Evolutionary conservation across 2,113 vertebrate genomes (phyloP).

Genomic region (Caloenas nicobarica): DNA sequence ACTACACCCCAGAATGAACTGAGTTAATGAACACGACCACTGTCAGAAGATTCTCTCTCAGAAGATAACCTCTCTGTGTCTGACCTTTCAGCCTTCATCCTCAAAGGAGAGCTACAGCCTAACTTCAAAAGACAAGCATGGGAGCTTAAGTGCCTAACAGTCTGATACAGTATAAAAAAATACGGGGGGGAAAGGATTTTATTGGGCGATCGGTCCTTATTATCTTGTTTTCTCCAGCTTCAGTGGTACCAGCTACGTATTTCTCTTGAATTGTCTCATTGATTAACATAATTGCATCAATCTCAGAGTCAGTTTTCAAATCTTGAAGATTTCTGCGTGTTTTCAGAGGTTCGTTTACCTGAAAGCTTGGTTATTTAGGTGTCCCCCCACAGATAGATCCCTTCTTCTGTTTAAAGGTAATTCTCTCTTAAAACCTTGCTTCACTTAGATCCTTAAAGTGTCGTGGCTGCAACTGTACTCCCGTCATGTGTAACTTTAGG

Average conservation of each 20-base stretch:
- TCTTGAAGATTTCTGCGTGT: neutral
- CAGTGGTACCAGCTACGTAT: neutral
- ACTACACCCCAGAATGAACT: neutral
- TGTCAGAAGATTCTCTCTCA: neutral
- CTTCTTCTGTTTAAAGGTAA: neutral
- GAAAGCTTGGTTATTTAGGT: neutral
- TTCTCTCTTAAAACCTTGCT: neutral
- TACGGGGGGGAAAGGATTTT: fast-evolving
- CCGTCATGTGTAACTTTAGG: neutral
- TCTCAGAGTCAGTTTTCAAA: neutral
- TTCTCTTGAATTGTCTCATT: neutral
- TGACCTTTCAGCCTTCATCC: constrained; percentile 1
- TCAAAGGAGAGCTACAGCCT: neutral
- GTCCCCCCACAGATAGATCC: neutral
- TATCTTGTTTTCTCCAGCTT: neutral
- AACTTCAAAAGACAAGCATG: neutral
- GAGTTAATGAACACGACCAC: neutral
- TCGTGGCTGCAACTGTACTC: neutral
- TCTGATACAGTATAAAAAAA: neutral
- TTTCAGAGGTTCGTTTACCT: neutral
- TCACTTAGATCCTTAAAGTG: neutral
- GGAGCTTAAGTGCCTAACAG: neutral
- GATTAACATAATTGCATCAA: neutral
- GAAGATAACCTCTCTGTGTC: neutral
- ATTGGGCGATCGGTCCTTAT: neutral